Evolutionary conservation across 2,113 vertebrate genomes (phyloP), one percentile per base, ranked within the genome.

Genomic region (Macquaria australasica): DNA sequence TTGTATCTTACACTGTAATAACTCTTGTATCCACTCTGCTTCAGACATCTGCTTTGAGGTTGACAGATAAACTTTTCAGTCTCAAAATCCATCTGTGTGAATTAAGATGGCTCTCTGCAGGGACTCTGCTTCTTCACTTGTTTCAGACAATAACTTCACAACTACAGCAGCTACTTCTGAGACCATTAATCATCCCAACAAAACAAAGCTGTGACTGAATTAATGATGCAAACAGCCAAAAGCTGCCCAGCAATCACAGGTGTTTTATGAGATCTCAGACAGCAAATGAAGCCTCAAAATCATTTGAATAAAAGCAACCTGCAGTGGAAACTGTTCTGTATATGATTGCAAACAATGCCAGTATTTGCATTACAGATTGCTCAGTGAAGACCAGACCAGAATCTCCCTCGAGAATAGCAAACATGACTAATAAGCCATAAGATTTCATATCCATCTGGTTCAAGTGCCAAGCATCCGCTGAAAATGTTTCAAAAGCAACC

Each of bases 381-480:
- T 77, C 31, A 39, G 59, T 34, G 64, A 79, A 39, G 71, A 28
- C 45, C 25, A n/a, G 69, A n/a, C 31, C 41, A 78, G 43, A 78
- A 28, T 14, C 18, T n/a, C 62, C 50, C 60, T 8, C 0, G 12
- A 56, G 64, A 74, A 55, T 20, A 39, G 64, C 74, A 63, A 77
- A 64, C 62, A 74, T 20, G 39, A 77, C 76, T 51, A 78, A 83
- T 72, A 80, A 77, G 66, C 8, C 43, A 9, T 34, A 28, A 41
- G 18, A 63, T 39, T 59, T 48, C 37, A 51, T 37, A 84, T 73
- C 56, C 77, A 77, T 87, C 69, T 83, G 77, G 31, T 51, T 39
- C 58, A 37, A 81, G 56, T 37, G 25, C 43, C 0, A 9, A 56
- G 43, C 63, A 34, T 51, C 23, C 41, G 41, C 37, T 50, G 34